Evolutionary conservation across 2,888 invertebrate genomes (phyloP).

Genomic region (Tromatobia lineatoria): DNA sequence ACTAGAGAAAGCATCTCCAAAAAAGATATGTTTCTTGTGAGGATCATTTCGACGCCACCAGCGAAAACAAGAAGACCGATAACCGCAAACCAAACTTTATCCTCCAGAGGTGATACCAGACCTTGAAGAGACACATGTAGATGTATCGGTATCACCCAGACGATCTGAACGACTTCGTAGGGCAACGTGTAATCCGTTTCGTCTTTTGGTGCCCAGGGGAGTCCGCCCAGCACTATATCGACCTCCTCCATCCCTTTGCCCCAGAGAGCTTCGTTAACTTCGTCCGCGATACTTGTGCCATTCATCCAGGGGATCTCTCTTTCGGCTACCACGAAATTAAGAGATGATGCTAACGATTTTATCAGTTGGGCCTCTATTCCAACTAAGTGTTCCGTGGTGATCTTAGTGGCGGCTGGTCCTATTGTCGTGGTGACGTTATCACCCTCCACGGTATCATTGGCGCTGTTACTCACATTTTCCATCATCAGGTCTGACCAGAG

Average conservation of each 20-base stretch:
- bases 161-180: slow-evolving; percentile 73
- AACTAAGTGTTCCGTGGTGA: background rate
- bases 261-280: slow-evolving; percentile 57
- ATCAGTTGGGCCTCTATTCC: slow-evolving; percentile 70
- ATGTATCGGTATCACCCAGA: slow-evolving; percentile 76
- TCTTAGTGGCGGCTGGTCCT: background rate
- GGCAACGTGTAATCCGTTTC: slow-evolving; percentile 71
- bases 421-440: background rate
- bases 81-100: slow-evolving; percentile 77
- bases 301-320: slow-evolving; percentile 60
- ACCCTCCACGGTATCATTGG: background rate
- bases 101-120: slow-evolving; percentile 75
- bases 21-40: slow-evolving; percentile 74
- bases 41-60: slow-evolving; percentile 69
- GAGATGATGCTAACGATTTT: slow-evolving; percentile 32
- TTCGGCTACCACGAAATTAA: slow-evolving; percentile 49
- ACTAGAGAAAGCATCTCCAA: slow-evolving; percentile 77
- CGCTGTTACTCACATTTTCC: background rate
- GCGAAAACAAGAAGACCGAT: slow-evolving; percentile 72
- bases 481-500: background rate
- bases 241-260: slow-evolving; percentile 25
- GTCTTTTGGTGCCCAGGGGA: slow-evolving; percentile 62
- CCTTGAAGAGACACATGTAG: slow-evolving; percentile 76
- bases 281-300: slow-evolving; percentile 34
- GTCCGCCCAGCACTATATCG: slow-evolving; percentile 75